phyloP scores from a whole-genome alignment of 2,888 invertebrate species.

The Acanthosepion lycidas region DNA sequence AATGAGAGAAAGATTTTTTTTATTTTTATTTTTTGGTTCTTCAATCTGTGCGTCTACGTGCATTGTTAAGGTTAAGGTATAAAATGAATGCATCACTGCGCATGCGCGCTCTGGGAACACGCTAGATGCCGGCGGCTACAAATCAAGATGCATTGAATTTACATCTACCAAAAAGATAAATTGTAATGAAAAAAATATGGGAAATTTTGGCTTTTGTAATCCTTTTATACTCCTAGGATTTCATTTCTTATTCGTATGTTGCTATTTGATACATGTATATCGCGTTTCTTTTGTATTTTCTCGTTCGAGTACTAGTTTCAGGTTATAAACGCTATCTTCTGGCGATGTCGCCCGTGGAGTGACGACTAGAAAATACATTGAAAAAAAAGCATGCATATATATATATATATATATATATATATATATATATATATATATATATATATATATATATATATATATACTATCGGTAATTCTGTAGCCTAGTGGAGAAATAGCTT shows the following conservation, averaged over 20 bases:
- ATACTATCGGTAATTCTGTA: too few relatives aligned
- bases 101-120: not conserved
- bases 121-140: not conserved
- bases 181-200: not conserved
- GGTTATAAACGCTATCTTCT: too few relatives aligned
- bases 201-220: not conserved
- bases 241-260: not conserved
- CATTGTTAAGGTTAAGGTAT: not conserved
- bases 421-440: not conserved
- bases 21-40: not conserved
- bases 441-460: not conserved
- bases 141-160: not conserved
- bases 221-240: not conserved
- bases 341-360: too few relatives aligned
- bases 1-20: not conserved
- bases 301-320: too few relatives aligned
- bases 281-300: not conserved
- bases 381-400: not conserved
- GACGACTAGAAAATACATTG: not conserved
- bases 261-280: not conserved
- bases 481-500: too few relatives aligned
- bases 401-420: conserved; percentile 2
- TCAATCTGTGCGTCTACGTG: not conserved
- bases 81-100: not conserved
- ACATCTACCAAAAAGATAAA: not conserved